phyloP scores from a whole-genome alignment of 2,888 invertebrate genomes.

The Margaritifera margaritifera region DNA sequence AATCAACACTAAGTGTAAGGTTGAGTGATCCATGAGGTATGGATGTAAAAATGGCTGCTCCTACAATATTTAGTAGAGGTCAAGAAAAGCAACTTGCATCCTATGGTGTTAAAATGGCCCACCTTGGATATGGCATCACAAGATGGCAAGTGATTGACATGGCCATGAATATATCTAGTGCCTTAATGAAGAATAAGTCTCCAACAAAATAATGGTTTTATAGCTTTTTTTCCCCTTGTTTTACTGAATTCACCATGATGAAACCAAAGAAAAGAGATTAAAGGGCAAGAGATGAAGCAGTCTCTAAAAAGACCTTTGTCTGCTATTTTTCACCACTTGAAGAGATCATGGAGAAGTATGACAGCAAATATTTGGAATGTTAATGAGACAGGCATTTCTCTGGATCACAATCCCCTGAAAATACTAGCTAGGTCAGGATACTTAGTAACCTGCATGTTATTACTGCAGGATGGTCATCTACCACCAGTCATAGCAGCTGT shows the following conservation, averaged over 20 bases:
- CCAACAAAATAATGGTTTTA: conserved; percentile 30
- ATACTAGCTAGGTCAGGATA: no score
- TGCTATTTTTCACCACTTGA: conserved; percentile 5
- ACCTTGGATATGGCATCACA: conserved; percentile 10
- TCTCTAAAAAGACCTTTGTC: conserved; percentile 3
- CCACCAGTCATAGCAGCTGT: conserved; percentile 22
- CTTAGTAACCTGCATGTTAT: conserved; percentile 14
- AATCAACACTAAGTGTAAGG: conserved; percentile 16
- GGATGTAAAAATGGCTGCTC: conserved; percentile 11
- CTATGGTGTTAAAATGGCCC: conserved; percentile 19
- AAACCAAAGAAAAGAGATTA: conserved; percentile 17
- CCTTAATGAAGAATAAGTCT: conserved; percentile 8
- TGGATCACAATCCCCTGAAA: conserved; percentile 25
- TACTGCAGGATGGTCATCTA: conserved; percentile 12
- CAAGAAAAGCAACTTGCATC: conserved; percentile 14
- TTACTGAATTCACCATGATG: conserved; percentile 20
- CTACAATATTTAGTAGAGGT: conserved; percentile 9
- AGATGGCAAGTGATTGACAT: conserved; percentile 11
- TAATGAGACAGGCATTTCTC: conserved; percentile 19
- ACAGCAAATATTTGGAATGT: conserved; percentile 23
- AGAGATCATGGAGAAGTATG: conserved; percentile 4
- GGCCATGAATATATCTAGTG: conserved; percentile 9
- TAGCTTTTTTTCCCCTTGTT: conserved; percentile 15
- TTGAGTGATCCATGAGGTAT: neutral
- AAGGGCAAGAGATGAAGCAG: conserved; percentile 20